Evolutionary conservation across 1,140 invertebrate genomes (phyloP).

Genomic region (Ericerus pela): DNA sequence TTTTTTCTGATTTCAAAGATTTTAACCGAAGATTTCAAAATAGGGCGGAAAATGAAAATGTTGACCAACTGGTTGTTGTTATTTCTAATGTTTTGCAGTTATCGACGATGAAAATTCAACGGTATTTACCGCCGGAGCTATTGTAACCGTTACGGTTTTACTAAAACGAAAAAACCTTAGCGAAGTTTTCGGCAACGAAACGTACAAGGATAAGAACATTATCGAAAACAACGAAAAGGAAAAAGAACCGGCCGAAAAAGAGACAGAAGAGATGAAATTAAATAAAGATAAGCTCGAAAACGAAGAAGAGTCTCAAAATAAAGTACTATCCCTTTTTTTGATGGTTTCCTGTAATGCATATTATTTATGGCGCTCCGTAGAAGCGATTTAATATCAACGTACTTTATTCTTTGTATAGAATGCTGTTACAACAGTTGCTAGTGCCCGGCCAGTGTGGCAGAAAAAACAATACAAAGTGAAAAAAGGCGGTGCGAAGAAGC

Average conservation of each 20-base stretch:
- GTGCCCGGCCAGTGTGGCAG: conserved; percentile 57
- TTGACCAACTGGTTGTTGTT: not conserved
- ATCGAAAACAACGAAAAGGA: conserved; percentile 37
- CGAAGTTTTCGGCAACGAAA: conserved; percentile 60
- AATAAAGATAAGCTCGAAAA: conserved; percentile 18
- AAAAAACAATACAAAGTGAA: conserved; percentile 49
- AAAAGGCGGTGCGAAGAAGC: conserved; percentile 35
- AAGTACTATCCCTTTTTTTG: not conserved
- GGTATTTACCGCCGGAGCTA: conserved; percentile 89
- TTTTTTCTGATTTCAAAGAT: too few relatives aligned
- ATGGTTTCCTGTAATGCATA: not conserved
- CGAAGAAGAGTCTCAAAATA: not conserved
- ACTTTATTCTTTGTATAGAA: conserved; percentile 18
- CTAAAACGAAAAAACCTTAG: conserved; percentile 66
- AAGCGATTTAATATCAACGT: not conserved
- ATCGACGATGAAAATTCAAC: conserved; percentile 94
- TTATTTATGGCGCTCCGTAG: not conserved
- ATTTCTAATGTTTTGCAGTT: conserved; percentile 42
- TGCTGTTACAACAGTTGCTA: too few relatives aligned
- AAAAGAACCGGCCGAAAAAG: conserved; percentile 29
- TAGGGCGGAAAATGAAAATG: too few relatives aligned
- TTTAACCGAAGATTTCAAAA: too few relatives aligned
- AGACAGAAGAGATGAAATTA: conserved; percentile 26
- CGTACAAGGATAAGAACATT: conserved; percentile 37
- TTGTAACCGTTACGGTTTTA: conserved; percentile 90